A percentile compares a stretch with the other conserved stretches of the same genome.
phyloP scores from a whole-genome alignment of 2,113 vertebrate genomes.

The Acrocephalus kingi region DNA sequence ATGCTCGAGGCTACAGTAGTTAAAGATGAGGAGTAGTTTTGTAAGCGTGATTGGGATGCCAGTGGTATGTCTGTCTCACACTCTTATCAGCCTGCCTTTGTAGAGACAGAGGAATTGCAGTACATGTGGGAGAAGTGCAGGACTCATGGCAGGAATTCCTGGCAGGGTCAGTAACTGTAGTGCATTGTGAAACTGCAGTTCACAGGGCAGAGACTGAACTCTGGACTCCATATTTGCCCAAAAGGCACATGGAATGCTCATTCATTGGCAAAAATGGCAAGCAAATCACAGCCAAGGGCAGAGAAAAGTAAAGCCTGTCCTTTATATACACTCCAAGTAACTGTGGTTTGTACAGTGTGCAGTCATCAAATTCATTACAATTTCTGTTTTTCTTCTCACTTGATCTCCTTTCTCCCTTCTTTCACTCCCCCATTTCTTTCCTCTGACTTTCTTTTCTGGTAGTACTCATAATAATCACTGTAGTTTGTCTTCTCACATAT shows the following conservation, averaged over 20 bases:
- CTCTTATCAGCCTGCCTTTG: not conserved
- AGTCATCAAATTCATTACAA: not conserved
- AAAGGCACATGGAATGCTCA: not conserved
- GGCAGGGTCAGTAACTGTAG: not conserved
- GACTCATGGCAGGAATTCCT: not conserved
- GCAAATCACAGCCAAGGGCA: not conserved
- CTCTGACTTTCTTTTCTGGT: not conserved
- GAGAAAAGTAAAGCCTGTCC: not conserved
- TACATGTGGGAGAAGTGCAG: not conserved
- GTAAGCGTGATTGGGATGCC: not conserved
- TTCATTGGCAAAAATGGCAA: not conserved
- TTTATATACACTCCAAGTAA: not conserved
- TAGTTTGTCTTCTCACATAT: not conserved
- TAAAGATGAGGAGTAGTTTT: not conserved
- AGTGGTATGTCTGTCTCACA: not conserved
- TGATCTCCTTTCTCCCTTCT: not conserved
- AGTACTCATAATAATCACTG: not conserved
- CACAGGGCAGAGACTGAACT: not conserved
- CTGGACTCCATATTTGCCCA: not conserved
- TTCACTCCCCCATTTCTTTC: not conserved
- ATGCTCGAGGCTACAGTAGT: accelerated
- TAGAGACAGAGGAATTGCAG: not conserved
- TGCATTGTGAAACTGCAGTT: not conserved
- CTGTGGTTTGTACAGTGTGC: not conserved
- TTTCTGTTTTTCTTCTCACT: not conserved